Base-by-base conservation (phyloP, 2,888 invertebrate genomes). In the Gastracanthus pulcherrimus region DNA sequence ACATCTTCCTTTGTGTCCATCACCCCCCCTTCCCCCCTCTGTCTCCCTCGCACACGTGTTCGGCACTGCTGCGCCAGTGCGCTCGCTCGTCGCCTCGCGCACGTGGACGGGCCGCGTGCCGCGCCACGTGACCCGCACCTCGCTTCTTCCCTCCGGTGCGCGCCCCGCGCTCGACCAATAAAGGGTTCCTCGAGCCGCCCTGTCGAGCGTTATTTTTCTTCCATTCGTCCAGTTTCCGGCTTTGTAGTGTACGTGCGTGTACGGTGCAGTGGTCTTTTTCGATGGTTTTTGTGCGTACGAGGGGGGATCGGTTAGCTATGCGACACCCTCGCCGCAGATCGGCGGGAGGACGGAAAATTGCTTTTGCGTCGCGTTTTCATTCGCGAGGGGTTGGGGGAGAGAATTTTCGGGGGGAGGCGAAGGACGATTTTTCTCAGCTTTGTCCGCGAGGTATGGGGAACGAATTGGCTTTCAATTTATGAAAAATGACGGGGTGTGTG, bases 151-250 rank as follows among this genome's bases (percentile, higher is more conserved):
- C 9, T 2, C 11, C 60, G n/a, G 13, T 2, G 26, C 23, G 66
- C 41, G 45, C 64, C 62, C 38, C 45, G 70, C n/a, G n/a, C 36
- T n/a, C 83, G 84, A 85, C 78, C 77, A 64, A 81, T 76, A 86
- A 90, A 88, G 88, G 88, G 87, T 89, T 87, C 78, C 58, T 11
- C 76, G 41, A 66, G 38, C 36, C 62, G 51, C 36, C 62, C 74
- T 41, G 85, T 87, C 85, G 85, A 84, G 87, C 84, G 87, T 88
- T 89, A 87, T 89, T 89, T 86, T 89, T 87, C 85, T 87, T 88
- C 84, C 84, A 87, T 87, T 84, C 85, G 77, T n/a, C 9, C 26
- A 7, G 51, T 67, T 76, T 81, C 76, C 80, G 70, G 72, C 62
- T 38, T n/a, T n/a, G 9, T 34, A 62, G 41, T 19, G 31, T 11